Percentiles rank a stretch among this genome's conserved stretches.
These are phyloP conservation scores for Hirtodrosophila histrioides DNA, from an alignment of 2,888 invertebrate genomes.

Conservation along the genomic window DNA sequence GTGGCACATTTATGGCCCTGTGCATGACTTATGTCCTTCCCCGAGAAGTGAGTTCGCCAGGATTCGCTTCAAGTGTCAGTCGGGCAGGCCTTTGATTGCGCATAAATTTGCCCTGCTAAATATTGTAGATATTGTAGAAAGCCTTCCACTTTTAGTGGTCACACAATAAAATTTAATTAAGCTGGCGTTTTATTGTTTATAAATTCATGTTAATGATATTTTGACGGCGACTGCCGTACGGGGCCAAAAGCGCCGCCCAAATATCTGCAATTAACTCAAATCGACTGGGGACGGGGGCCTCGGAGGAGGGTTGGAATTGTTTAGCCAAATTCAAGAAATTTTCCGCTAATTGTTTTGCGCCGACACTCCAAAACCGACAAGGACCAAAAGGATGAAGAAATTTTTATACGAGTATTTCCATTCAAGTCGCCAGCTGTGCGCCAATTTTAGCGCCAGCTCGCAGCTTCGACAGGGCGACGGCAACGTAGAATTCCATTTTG, in stretches of 20 bases:
- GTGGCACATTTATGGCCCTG: conserved; percentile 29
- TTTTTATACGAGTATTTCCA: conserved; percentile 30
- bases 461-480: conserved; percentile 5
- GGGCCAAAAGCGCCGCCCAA: conserved; percentile 16
- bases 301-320: conserved; percentile 29
- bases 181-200: conserved; percentile 76
- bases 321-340: conserved; percentile 56
- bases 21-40: conserved; percentile 7
- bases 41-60: too few species aligned
- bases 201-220: conserved; percentile 80
- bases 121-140: too few species aligned
- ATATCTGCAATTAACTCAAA: conserved; percentile 74
- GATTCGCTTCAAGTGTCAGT: conserved; percentile 16
- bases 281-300: conserved; percentile 35
- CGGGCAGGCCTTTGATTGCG: conserved; percentile 17
- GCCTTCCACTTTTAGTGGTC: conserved; percentile 1
- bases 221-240: conserved; percentile 29
- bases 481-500: conserved; percentile 53
- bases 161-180: conserved; percentile 73
- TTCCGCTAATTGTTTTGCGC: conserved; percentile 71
- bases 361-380: conserved; percentile 24
- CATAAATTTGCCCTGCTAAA: too few species aligned
- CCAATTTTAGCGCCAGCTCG: background rate
- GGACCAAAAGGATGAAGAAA: conserved; percentile 7
- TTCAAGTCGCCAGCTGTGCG: conserved; percentile 52